Conservation (phyloP, 2,797 vertebrate genomes). For the Myotis planiceps region DNA sequence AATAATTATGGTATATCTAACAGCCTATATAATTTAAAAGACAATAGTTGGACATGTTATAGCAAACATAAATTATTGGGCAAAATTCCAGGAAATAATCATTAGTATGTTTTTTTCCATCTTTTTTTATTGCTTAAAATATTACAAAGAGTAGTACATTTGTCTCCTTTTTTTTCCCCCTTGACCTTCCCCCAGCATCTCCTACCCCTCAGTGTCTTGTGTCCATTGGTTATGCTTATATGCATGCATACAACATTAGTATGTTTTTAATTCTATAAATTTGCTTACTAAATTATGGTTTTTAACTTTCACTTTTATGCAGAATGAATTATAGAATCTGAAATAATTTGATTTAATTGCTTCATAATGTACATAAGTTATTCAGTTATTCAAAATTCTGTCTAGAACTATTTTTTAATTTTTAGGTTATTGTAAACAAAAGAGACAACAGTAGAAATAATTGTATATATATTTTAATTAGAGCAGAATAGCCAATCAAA, state of each 20-base stretch:
- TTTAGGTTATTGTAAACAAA: background rate
- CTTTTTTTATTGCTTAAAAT: too few species aligned
- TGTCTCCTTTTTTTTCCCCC: too few species aligned
- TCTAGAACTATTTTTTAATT: background rate
- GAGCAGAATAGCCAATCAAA: background rate
- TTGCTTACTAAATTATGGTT: background rate
- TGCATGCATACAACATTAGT: background rate
- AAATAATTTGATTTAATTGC: background rate
- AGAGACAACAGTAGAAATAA: background rate
- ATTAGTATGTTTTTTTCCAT: background rate
- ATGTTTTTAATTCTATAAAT: background rate
- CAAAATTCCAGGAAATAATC: background rate
- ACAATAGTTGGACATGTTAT: background rate
- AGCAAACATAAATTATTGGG: background rate
- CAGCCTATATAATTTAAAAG: background rate
- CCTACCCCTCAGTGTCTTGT: too few species aligned
- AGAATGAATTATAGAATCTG: conserved; percentile 28
- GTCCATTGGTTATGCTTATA: too few species aligned
- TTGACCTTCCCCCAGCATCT: too few species aligned
- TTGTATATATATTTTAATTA: background rate
- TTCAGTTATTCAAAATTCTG: background rate
- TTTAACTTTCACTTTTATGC: background rate
- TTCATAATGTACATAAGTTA: background rate
- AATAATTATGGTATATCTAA: background rate
- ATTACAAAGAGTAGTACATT: too few species aligned